phyloP scores from a whole-genome alignment of 2,888 invertebrate genomes.

The Osedax frankpressi region DNA sequence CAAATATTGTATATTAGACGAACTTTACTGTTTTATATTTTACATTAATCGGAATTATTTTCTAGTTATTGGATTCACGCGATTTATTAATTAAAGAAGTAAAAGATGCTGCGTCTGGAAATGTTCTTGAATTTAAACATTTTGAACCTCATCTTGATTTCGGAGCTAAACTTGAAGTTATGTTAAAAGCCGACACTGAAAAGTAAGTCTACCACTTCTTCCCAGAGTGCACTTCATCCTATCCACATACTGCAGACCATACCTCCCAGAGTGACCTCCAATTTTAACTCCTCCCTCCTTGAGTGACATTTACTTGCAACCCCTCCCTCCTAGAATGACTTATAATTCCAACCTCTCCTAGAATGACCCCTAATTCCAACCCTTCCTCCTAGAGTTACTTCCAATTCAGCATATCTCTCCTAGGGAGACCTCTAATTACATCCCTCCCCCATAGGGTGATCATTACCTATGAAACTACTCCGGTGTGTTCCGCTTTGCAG shows the following conservation, averaged over 20 bases:
- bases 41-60: slow-evolving; percentile 23
- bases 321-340: no score
- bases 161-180: slow-evolving; percentile 48
- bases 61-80: slow-evolving; percentile 63
- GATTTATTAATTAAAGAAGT: slow-evolving; percentile 58
- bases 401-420: no score
- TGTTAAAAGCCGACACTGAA: neutral
- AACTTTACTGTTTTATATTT: slow-evolving; percentile 27
- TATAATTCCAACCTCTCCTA: no score
- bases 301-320: no score
- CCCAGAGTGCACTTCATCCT: no score
- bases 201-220: no score
- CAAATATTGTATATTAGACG: neutral
- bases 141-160: slow-evolving; percentile 56
- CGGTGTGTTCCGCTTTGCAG: slow-evolving; percentile 69
- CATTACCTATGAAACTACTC: slow-evolving; percentile 63
- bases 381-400: no score
- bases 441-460: slow-evolving; percentile 24
- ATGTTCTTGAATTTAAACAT: slow-evolving; percentile 53
- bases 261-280: no score
- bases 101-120: slow-evolving; percentile 49
- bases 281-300: no score
- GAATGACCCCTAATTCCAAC: no score
- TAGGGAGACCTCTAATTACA: no score
- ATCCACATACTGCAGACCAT: no score